A percentile compares a stretch with the other conserved stretches of the same genome.
phyloP scores from a whole-genome alignment of 2,797 vertebrate species.

The Pelobates cultripes region DNA sequence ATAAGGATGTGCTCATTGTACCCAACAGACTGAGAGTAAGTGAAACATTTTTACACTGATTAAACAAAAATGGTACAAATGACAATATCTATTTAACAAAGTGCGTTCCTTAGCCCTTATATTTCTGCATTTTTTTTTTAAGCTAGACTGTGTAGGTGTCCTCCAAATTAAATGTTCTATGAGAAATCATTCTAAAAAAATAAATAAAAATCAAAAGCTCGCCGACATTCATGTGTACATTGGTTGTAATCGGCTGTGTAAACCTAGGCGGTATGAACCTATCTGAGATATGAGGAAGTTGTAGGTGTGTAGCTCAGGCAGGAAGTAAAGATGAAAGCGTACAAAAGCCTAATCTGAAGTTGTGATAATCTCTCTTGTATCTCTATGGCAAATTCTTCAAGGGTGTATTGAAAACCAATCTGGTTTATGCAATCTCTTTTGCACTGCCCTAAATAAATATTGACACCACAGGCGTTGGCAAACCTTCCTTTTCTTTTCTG shows the following conservation, averaged over 20 bases:
- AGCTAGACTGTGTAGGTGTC: background rate
- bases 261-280: constrained; percentile 23
- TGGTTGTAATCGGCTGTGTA: constrained; percentile 21
- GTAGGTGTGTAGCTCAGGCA: constrained; percentile 38
- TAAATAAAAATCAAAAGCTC: constrained; percentile 4
- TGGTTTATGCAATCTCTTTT: constrained; percentile 57
- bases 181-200: background rate
- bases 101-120: too few species aligned
- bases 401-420: constrained; percentile 57
- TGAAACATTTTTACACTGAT: background rate
- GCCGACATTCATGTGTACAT: constrained; percentile 12
- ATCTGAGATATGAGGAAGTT: constrained; percentile 29
- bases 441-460: constrained; percentile 67
- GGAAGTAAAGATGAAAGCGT: constrained; percentile 44
- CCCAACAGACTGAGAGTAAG: too few species aligned
- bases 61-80: background rate
- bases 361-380: constrained; percentile 55
- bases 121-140: background rate
- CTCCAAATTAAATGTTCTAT: background rate
- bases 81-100: too few species aligned
- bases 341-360: constrained; percentile 46
- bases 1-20: too few species aligned
- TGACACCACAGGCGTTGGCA: constrained; percentile 66
- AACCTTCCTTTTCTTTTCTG: constrained; percentile 58
- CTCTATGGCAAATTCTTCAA: constrained; percentile 54